phyloP scores from a whole-genome alignment of 2,113 vertebrate genomes.

The Elanoides forficatus region DNA sequence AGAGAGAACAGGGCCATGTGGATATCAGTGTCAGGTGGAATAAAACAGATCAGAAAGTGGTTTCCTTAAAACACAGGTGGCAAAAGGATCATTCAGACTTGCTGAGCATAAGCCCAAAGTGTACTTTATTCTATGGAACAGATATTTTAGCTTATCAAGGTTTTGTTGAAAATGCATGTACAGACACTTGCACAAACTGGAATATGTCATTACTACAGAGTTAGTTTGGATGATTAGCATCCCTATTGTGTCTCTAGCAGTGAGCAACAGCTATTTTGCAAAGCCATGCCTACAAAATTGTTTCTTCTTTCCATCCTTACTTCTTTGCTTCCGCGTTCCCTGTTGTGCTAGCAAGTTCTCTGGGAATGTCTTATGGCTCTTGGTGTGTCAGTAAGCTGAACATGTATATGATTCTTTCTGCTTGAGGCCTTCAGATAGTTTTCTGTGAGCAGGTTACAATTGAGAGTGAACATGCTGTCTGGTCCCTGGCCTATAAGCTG shows the following conservation, averaged over 20 bases:
- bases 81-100: background rate
- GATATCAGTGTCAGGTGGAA: background rate
- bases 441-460: background rate
- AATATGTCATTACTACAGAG: background rate
- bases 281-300: background rate
- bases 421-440: background rate
- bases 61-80: constrained; percentile 1
- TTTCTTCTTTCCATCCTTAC: background rate
- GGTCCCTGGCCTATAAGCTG: background rate
- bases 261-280: background rate
- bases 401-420: background rate
- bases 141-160: background rate
- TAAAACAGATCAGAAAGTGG: background rate
- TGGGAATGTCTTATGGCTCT: background rate
- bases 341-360: background rate
- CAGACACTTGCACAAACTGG: background rate
- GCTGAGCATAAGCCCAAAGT: background rate
- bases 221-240: background rate
- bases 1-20: background rate
- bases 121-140: background rate
- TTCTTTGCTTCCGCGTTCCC: background rate
- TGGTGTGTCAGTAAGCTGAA: background rate
- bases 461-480: background rate
- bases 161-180: background rate
- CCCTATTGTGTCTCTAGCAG: background rate